Evolutionary conservation across 2,888 invertebrate genomes (phyloP).

Genomic region (Ornithoptera priamus): DNA sequence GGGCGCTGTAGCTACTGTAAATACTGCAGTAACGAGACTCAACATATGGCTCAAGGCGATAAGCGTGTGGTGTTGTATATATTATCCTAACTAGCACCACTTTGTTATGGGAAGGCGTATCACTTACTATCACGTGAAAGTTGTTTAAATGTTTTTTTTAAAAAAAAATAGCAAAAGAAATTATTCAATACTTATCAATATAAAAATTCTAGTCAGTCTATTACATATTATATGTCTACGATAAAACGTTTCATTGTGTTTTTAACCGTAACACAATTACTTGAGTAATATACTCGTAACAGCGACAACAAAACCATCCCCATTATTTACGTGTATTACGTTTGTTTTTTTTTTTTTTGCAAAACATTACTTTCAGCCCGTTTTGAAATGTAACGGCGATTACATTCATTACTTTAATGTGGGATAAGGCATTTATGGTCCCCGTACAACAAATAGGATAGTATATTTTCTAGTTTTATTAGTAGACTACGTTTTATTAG

Average conservation of each 20-base stretch:
- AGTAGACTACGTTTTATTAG: conserved; percentile 1
- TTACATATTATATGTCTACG: background rate
- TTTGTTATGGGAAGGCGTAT: too few relatives aligned
- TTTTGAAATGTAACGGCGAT: conserved; percentile 11
- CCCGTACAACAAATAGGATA: conserved; percentile 8
- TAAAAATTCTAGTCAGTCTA: too few relatives aligned
- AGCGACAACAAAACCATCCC: conserved; percentile 26
- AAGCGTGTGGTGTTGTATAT: too few relatives aligned
- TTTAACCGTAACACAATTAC: conserved; percentile 15
- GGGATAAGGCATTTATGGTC: conserved; percentile 13
- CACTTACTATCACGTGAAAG: too few relatives aligned
- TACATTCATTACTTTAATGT: conserved; percentile 19
- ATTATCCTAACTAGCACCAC: too few relatives aligned
- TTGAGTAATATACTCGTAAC: conserved; percentile 16
- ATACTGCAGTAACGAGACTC: too few relatives aligned
- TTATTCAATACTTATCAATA: too few relatives aligned
- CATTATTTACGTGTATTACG: conserved; percentile 25
- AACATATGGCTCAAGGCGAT: too few relatives aligned
- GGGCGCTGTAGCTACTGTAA: too few relatives aligned
- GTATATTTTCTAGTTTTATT: background rate
- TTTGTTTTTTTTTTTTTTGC: conserved; percentile 15
- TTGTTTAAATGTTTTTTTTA: too few relatives aligned
- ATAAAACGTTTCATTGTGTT: conserved; percentile 10
- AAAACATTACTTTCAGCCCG: conserved; percentile 16
- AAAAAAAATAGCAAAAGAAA: too few relatives aligned